Evolutionary conservation across 2,797 vertebrate species (phyloP), one percentile per base, ranked within the genome.

Genomic region (Sebastes paucispinis): DNA sequence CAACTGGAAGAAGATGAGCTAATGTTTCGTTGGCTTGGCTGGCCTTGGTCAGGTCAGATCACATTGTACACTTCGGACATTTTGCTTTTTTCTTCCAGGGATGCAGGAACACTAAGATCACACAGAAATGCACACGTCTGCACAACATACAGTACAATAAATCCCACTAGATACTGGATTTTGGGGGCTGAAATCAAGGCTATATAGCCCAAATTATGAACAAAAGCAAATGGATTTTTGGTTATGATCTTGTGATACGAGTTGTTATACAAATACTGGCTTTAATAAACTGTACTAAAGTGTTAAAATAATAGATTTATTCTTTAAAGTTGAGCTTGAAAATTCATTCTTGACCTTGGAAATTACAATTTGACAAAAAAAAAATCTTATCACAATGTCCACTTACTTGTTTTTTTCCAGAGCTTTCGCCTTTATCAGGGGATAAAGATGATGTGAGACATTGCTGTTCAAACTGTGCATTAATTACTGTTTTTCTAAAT

Each of bases 1-100:
- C 76, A 86, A 90, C 62, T 88, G 87, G 84, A 86, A 91, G 90
- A 84, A 89, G 67, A 94, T 95, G 94, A 95, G 91, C 88, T 92
- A 87, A 94, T 95, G 83, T 84, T 92, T 87, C 77, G 87, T 93
- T 93, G 82, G 75, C 79, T 72, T 70, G 16, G 11, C 74, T 50
- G 54, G 39, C 39, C 55, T 54, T 39, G 14, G 29, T 68, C 73
- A 77, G 47, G 39, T 72, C 89, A 72, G 69, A 73, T 77, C 58
- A 79, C 14, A 66, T 65, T 36, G 66, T 32, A 50, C 39, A 63
- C 13, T 72, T 80, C 29, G 54, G 43, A 47, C 43, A 47, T 47
- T 47, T 47, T 0, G 43, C 43, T 47, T 47, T 47, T 47, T 47
- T 47, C 14, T 47, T 47, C 14, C 43, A 47, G 43, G 43, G 14